Base-by-base conservation (phyloP, 2,113 vertebrate species). In the Bombycilla garrulus region DNA sequence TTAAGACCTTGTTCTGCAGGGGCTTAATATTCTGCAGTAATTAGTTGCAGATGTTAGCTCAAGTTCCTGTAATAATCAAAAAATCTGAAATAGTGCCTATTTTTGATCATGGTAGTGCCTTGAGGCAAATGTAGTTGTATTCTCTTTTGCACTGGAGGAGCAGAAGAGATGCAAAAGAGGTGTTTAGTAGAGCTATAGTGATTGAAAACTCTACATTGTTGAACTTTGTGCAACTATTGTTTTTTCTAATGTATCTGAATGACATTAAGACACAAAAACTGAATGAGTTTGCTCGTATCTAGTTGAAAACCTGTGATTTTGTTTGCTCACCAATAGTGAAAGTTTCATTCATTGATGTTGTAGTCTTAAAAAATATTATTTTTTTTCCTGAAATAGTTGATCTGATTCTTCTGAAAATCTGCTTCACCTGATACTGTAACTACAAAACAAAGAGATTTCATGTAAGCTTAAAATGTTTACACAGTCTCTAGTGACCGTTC, bases 1-100 rank as follows among this genome's bases (percentile, higher is more conserved):
- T 81, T 80, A 76, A 90, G 81, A 72, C 57, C 25, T 65, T 80
- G 54, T 57, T 93, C 70, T 88, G 23, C 62, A 61, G 22, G 44
- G 8, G 12, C n/a, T 53, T 79, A 48, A 44, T 88, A 53, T 62
- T 66, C 44, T 64, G 25, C 35, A 17, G 24, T 76, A 92, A 91
- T 91, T 85, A 81, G 73, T 72, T 94, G 57, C 48, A 91, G 70
- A 74, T 91, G 82, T 88, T 96, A 94, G 78, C 40, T 51, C 23
- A 51, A 48, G 19, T 92, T 86, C 47, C 53, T 88, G 86, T 90
- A 92, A 80, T 93, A 40, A 61, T 67, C 64, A 86, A 40, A 86
- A 95, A 44, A 45, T 65, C 36, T 67, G 57, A 72, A 91, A 66
- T 78, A 86, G 87, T 85, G 28, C 20, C 22, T 90, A 2, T 22